Base-by-base conservation (phyloP, 2,797 vertebrate genomes). In the Periophthalmus magnuspinnatus region DNA sequence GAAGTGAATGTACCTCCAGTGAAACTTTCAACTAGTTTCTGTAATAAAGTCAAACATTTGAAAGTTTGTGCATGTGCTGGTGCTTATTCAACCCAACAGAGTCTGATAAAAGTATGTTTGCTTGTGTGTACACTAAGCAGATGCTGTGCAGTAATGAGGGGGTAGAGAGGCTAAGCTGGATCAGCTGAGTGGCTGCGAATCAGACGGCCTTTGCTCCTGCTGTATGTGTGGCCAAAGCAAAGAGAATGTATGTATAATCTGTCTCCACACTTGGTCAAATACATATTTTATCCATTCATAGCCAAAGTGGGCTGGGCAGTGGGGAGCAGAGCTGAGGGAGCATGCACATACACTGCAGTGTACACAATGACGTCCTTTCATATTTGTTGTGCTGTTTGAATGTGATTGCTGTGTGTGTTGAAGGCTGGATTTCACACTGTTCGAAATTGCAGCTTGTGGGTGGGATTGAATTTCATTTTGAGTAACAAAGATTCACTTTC, bases 1-100 rank as follows among this genome's bases (percentile, higher is more conserved):
- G 80, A 90, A 89, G 81, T 93, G 94, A 94, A 94, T 95, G 93
- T 94, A 95, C 90, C 90, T 91, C 89, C 93, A 89, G 90, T 92
- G 85, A 86, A 90, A 89, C 67, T 74, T 78, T 57, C 13, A 62
- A 92, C 79, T 77, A 79, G 85, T 85, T 93, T 93, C 85, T 92
- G 81, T 86, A 94, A 93, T 94, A 94, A 94, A 94, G 81, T 82
- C 82, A 81, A 89, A 82, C 81, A 80, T 93, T 92, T 93, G 90
- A 69, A 91, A 90, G 87, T 83, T 83, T 68, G 69, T 11, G 1
- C 36, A n/a, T 24, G 68, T 41, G 22, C 71, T 52, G 2, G 72
- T 83, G 63, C 74, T 87, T 82, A 81, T 41, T 86, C 67, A 47
- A 19, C 19, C 60, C 50, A 74, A 65, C 45, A 70, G 7, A 72